Base-by-base conservation (phyloP, 1,140 invertebrate species). In the Zaprionus vittiger region DNA sequence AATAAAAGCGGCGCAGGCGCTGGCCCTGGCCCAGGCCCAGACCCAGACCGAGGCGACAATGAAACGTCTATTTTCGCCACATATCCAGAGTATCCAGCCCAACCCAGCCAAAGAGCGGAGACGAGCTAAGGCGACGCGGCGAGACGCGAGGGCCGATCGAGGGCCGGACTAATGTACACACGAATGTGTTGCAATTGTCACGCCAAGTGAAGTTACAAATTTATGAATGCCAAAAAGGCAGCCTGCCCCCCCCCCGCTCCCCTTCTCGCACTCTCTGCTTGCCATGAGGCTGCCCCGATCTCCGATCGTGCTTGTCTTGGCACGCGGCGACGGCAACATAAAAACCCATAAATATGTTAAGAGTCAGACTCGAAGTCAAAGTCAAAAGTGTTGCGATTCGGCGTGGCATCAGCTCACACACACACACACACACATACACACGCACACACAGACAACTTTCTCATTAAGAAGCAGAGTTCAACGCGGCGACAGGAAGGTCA, bases 161-260 rank as follows among this genome's bases (percentile, higher is more conserved):
- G 83, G 71, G 84, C 82, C 65, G 84, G 84, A 86, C 84, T 87
- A 87, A 87, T 87, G 84, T 87, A 87, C 84, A 79, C 84, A 84
- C 83, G 81, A 91, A 87, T 91, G 83, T 91, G 87, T 91, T 91
- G 85, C 91, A 91, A 91, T 91, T 91, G 91, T 91, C 91, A 91
- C 85, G 91, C 85, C 85, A 86, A 91, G 91, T 91, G 83, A 91
- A 91, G 83, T 86, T 82, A 91, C 83, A 90, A 91, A 91, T 91
- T 91, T 91, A 91, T 91, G 91, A 91, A 91, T 91, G 85, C 84
- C 84, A 89, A 89, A 89, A 89, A 89, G 84, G 79, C 77, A 66
- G 56, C 44, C 62, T 68, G 60, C 59, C n/a, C 17, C 17, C 28
- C 70, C 63, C 52, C 61, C 20, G 20, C 62, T 31, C 56, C 0